Conservation (phyloP, 2,113 vertebrate species). For the Aegithalos caudatus region DNA sequence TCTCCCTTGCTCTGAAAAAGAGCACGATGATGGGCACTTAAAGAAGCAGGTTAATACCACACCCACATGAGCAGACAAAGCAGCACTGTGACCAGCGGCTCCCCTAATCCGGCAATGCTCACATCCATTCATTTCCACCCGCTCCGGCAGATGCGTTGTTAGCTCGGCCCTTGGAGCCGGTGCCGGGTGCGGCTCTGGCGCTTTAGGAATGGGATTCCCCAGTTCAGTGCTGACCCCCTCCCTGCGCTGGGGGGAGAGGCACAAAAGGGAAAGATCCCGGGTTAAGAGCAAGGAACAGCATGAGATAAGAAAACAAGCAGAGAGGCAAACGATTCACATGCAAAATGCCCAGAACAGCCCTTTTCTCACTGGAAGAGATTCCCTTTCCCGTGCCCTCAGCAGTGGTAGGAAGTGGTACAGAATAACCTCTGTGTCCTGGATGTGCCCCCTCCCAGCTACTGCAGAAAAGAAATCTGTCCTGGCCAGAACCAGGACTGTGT, state of each 20-base stretch:
- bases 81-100: neutral
- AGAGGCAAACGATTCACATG: neutral
- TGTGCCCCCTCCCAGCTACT: neutral
- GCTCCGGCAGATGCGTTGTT: neutral
- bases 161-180: neutral
- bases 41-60: neutral
- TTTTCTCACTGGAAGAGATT: neutral
- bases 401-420: neutral
- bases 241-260: neutral
- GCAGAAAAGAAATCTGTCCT: neutral
- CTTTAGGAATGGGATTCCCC: neutral
- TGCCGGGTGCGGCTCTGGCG: neutral
- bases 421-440: neutral
- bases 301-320: neutral
- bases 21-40: rapidly evolving
- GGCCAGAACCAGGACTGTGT: neutral
- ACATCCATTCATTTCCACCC: neutral
- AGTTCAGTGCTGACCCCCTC: neutral
- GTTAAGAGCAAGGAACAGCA: neutral
- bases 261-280: neutral
- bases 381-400: neutral
- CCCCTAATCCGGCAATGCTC: neutral
- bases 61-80: neutral
- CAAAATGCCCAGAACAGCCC: neutral
- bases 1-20: neutral